A percentile compares a stretch with the other conserved stretches of the same genome.
Evolutionary conservation across 2,113 vertebrate genomes (phyloP).

Genomic region (Garra rufa): DNA sequence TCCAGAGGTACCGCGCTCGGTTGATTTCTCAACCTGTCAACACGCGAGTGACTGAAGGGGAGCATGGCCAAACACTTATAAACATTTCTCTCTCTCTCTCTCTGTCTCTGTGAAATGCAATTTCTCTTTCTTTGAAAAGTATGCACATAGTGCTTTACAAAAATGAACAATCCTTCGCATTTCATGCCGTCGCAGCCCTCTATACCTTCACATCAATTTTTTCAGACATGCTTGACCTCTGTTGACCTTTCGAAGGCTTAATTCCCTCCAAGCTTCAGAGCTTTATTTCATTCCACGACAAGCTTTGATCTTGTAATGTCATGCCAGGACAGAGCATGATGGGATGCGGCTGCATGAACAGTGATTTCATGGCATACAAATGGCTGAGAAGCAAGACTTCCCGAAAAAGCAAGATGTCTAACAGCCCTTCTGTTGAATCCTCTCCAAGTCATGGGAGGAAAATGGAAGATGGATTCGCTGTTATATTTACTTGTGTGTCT

Average conservation of each 20-base stretch:
- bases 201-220: background rate
- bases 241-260: slow-evolving; percentile 36
- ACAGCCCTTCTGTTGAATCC: slow-evolving; percentile 38
- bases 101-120: background rate
- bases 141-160: background rate
- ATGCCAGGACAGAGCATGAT: slow-evolving; percentile 69
- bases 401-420: slow-evolving; percentile 48
- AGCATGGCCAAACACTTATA: slow-evolving; percentile 44
- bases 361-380: slow-evolving; percentile 49
- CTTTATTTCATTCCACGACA: slow-evolving; percentile 45
- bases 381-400: slow-evolving; percentile 45
- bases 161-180: slow-evolving; percentile 3
- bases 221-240: slow-evolving; percentile 45
- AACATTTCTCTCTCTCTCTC: slow-evolving; percentile 8
- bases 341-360: slow-evolving; percentile 72
- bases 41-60: slow-evolving; percentile 3
- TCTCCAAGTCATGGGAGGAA: slow-evolving; percentile 44
- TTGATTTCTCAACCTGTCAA: slow-evolving; percentile 47
- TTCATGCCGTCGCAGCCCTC: slow-evolving; percentile 46
- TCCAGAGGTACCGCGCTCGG: slow-evolving; percentile 9
- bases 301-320: slow-evolving; percentile 56
- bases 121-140: slow-evolving; percentile 30
- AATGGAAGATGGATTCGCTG: slow-evolving; percentile 44
- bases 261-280: slow-evolving; percentile 21
- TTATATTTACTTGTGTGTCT: slow-evolving; percentile 38